Conservation (phyloP, 2,888 invertebrate species). For the Cepaea hortensis region DNA sequence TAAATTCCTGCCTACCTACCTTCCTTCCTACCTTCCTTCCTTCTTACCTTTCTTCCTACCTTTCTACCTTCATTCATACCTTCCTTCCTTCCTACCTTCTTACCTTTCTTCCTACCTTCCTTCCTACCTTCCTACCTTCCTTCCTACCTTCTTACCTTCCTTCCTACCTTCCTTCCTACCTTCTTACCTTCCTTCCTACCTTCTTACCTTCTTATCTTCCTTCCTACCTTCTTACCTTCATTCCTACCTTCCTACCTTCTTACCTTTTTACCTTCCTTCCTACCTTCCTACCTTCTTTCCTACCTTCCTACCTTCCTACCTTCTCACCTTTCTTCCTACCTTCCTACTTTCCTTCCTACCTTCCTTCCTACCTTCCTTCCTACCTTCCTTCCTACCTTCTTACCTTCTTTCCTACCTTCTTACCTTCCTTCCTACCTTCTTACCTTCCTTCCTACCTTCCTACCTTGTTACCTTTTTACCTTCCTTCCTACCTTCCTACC, state of each 20-base stretch:
- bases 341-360: not conserved
- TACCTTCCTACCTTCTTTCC: not conserved
- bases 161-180: constrained; percentile 11
- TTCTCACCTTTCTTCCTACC: not conserved
- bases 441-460: not conserved
- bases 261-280: not conserved
- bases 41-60: not conserved
- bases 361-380: not conserved
- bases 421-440: not conserved
- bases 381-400: not conserved
- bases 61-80: not conserved
- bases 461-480: not conserved
- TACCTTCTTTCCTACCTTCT: not conserved
- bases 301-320: not conserved
- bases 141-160: not conserved
- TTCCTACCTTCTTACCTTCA: not conserved
- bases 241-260: not conserved
- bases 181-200: not conserved
- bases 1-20: not conserved
- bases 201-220: not conserved
- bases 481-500: no score
- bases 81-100: not conserved
- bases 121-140: not conserved
- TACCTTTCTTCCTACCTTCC: not conserved
- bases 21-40: not conserved